Conservation (phyloP, 2,888 invertebrate species). For the Oligia latruncula region DNA sequence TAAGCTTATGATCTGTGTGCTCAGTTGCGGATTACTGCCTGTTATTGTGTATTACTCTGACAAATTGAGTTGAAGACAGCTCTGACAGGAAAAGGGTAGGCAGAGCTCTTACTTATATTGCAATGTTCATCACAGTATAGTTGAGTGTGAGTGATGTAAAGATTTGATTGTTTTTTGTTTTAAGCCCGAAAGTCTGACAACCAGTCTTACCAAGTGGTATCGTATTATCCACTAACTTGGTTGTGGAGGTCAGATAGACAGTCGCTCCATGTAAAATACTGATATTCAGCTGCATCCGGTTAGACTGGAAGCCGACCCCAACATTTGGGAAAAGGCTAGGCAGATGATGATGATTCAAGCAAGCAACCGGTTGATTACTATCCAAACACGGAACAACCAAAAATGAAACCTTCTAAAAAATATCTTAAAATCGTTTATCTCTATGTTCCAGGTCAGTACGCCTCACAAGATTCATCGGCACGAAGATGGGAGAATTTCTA, state of each 20-base stretch:
- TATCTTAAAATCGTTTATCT: neutral
- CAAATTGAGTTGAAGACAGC: slow-evolving; percentile 50
- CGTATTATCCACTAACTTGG: too few species aligned
- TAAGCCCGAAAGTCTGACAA: neutral
- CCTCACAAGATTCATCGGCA: slow-evolving; percentile 77
- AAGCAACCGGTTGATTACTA: neutral
- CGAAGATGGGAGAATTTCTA: slow-evolving; percentile 82
- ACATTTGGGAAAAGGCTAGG: too few species aligned
- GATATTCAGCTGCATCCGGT: too few species aligned
- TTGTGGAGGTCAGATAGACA: too few species aligned
- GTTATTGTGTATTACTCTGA: slow-evolving; percentile 56
- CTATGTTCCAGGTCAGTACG: slow-evolving; percentile 80
- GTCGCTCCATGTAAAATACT: too few species aligned
- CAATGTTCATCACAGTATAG: neutral
- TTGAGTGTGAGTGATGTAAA: neutral
- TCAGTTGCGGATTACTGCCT: slow-evolving; percentile 54
- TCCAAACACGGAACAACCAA: neutral
- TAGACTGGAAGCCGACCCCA: too few species aligned
- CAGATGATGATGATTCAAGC: too few species aligned
- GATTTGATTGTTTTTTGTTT: neutral
- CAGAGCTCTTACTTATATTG: neutral
- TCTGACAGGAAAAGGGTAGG: neutral
- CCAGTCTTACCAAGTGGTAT: too few species aligned
- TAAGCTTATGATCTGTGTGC: slow-evolving; percentile 59
- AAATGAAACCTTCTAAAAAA: neutral